Conservation (phyloP, 2,888 invertebrate species). For the Elmis aenea region DNA sequence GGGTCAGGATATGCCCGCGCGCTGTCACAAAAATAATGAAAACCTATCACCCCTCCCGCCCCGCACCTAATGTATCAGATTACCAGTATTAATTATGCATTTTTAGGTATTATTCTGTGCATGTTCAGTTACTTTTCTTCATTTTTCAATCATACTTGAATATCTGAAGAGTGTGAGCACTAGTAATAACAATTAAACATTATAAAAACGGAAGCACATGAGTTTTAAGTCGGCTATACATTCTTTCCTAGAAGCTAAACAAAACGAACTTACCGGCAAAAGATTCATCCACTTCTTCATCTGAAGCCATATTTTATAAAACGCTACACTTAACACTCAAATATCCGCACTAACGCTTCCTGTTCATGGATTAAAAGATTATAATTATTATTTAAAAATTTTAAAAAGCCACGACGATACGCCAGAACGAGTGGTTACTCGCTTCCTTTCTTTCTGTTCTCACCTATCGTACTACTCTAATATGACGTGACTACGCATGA, state of each 20-base stretch:
- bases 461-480: no score
- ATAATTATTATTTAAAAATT: no score
- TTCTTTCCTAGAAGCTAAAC: conserved; percentile 36
- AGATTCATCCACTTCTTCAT: conserved; percentile 82
- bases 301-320: conserved; percentile 70
- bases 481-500: no score
- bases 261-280: conserved; percentile 70
- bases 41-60: conserved; percentile 41
- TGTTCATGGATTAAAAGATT: no score
- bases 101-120: conserved; percentile 16
- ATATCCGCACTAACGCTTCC: conserved; percentile 7
- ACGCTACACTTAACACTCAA: conserved; percentile 6
- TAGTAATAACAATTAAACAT: no score
- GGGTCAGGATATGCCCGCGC: conserved; percentile 66
- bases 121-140: no score
- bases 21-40: conserved; percentile 54
- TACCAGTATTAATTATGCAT: conserved; percentile 38
- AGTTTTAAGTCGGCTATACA: conserved; percentile 36
- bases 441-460: no score
- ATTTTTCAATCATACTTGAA: no score
- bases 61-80: conserved; percentile 40
- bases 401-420: no score
- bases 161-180: no score
- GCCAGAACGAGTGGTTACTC: no score
- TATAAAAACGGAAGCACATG: no score